Base-by-base conservation (phyloP, 2,888 invertebrate species). In the Tenthredo notha region DNA sequence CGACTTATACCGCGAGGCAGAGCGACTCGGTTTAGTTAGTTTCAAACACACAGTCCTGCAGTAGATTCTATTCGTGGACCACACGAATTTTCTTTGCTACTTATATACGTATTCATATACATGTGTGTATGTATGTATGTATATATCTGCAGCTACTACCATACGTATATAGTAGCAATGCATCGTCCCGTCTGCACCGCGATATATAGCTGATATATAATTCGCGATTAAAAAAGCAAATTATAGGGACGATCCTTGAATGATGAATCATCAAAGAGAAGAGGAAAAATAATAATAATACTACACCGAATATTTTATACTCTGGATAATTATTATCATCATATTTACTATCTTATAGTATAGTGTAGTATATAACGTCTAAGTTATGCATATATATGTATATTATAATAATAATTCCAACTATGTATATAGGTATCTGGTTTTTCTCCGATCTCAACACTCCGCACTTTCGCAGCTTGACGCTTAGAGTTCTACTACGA, bases 391-490 rank as follows among this genome's bases (percentile, higher is more conserved):
- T 5, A 50, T 50, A n/a, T 18, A 4, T 33, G 4, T 33, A 33
- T 50, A n/a, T 50, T n/a, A n/a, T 50, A 50, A 50, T 72, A 29
- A 40, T 9, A 74, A 43, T 50, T n/a, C 40, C 25, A n/a, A 10
- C 2, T n/a, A 6, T 18, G 54, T n/a, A 6, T 18, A 54, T 18
- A 37, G 29, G 29, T 37, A 29, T 77, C 77, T 61, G 33, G n/a
- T 61, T 61, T 58, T 40, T 40, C 21, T 80, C 80, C 15, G 21
- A 80, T 61, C 80, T 25, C 29, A 50, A 18, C 25, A 50, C 21
- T 43, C 74, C 18, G 29, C 10, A 80, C 50, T 80, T 61, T 58
- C 80, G 58, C 80, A 80, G 80, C 61, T 58, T 33, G 80, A 80
- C 61, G 61, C 40, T 40, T 15, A 29, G 9, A 40, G 5, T 10